Evolutionary conservation across 1,140 invertebrate genomes (phyloP), one percentile per base, ranked within the genome.

Genomic region (Eriosoma lanigerum): DNA sequence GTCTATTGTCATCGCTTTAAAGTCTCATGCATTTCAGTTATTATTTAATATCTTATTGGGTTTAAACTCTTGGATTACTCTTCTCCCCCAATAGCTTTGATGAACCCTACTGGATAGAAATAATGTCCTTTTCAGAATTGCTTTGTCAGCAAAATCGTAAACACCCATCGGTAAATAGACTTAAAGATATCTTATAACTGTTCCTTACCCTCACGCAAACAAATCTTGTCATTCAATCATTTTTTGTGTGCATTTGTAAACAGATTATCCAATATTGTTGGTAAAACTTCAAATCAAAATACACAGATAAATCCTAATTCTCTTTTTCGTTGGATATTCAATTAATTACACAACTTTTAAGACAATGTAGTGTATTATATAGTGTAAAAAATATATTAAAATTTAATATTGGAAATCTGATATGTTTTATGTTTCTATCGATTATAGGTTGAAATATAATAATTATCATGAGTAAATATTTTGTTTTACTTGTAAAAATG

Each of bases 91-190:
- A 38, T 76, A 24, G 50, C 72, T 76, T 76, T 76, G 72, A 76
- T 58, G 54, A 76, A 56, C 32, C 72, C 50, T 19, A 21, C 17
- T 72, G 68, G 24, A 21, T 29, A 9, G 19, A 52, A 72, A 8
- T 38, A 38, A 52, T 17, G 29, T 58, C 52, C 52, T 26, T 73
- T 73, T 38, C 15, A 17, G 58, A 76, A 56, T 76, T 48, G 72
- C 72, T 76, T 76, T 58, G 54, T 44, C 72, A 76, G 72, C 72
- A 44, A 56, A 76, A 56, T 58, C 32, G 50, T 58, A 76, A 76
- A 58, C 72, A 76, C n/a, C n/a, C 32, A 76, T 58, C 32, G 32
- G 72, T 76, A 76, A 76, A 76, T 76, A 76, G 72, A 76, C 54
- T 76, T 76, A 76, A 73, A 54, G 54, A 26, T 58, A 32, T 75